phyloP scores from a whole-genome alignment of 2,113 vertebrate genomes.

The Orthonyx spaldingii region DNA sequence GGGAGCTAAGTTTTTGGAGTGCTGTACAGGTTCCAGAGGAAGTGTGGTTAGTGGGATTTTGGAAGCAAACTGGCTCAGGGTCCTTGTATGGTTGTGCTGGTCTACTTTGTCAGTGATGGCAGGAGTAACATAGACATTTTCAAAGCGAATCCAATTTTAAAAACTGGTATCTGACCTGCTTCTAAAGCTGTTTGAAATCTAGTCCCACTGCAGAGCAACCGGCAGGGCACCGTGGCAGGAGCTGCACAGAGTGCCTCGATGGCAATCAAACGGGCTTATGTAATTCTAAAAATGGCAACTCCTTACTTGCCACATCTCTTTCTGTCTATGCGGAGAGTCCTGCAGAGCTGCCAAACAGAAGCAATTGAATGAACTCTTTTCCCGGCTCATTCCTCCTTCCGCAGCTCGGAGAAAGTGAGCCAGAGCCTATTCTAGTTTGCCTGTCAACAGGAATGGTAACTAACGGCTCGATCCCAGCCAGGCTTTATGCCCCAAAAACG shows the following conservation, averaged over 20 bases:
- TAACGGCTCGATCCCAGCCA: conserved; percentile 20
- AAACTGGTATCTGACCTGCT: neutral
- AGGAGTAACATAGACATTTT: neutral
- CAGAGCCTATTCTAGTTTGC: conserved; percentile 66
- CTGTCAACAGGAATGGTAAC: conserved; percentile 60
- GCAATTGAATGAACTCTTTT: conserved; percentile 64
- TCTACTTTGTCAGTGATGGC: neutral
- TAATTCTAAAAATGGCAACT: conserved; percentile 65
- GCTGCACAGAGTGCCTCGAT: conserved; percentile 38
- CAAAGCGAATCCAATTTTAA: neutral
- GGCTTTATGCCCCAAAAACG: conserved; percentile 28
- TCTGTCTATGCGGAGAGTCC: conserved; percentile 53
- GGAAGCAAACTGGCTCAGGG: neutral
- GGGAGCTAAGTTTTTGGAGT: neutral
- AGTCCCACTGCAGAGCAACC: neutral
- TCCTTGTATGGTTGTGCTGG: neutral
- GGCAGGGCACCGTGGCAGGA: neutral
- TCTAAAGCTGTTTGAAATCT: conserved; percentile 6
- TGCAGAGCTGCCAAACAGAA: conserved; percentile 64
- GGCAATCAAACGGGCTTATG: conserved; percentile 54
- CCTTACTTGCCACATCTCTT: conserved; percentile 54
- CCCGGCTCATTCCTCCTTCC: conserved; percentile 55
- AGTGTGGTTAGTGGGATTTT: neutral
- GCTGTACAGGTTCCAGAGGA: neutral
- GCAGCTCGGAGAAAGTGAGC: conserved; percentile 56